phyloP scores from a whole-genome alignment of 1,140 invertebrate genomes.

The Philotrypesis tridentata region DNA sequence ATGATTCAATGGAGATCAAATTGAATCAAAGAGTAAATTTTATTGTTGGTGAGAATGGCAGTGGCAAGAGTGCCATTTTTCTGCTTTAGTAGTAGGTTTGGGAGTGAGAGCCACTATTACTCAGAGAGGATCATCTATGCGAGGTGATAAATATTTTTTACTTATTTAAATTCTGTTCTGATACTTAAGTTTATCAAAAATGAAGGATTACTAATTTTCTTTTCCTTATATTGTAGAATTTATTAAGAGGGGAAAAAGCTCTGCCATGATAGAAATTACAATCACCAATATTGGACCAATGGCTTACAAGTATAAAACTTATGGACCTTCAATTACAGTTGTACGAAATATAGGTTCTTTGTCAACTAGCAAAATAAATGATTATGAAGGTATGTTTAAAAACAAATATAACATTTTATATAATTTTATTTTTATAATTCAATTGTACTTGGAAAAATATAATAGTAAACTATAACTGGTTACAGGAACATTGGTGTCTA shows the following conservation, averaged over 20 bases:
- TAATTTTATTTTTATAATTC: no score
- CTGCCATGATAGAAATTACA: slow-evolving; percentile 81
- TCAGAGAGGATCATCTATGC: slow-evolving; percentile 83
- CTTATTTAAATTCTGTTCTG: not conserved
- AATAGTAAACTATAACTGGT: slow-evolving; percentile 16
- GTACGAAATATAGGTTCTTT: slow-evolving; percentile 80
- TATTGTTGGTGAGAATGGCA: slow-evolving; percentile 94
- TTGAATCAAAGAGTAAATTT: slow-evolving; percentile 87
- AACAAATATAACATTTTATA: no score
- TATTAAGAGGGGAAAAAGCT: slow-evolving; percentile 82
- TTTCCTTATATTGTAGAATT: slow-evolving; percentile 75
- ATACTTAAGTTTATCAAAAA: no score
- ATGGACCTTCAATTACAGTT: slow-evolving; percentile 87
- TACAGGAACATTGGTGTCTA: slow-evolving; percentile 77
- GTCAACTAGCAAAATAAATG: slow-evolving; percentile 83
- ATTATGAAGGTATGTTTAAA: slow-evolving; percentile 73
- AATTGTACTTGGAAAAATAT: not conserved
- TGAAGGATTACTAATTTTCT: no score
- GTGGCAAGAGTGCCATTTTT: slow-evolving; percentile 96
- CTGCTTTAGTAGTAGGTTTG: slow-evolving; percentile 89
- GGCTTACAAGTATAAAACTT: slow-evolving; percentile 82
- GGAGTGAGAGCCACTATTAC: slow-evolving; percentile 87
- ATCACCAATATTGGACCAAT: slow-evolving; percentile 82
- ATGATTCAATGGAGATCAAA: slow-evolving; percentile 83
- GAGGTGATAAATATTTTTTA: slow-evolving; percentile 75